Base-by-base conservation (phyloP, 2,888 invertebrate species). In the Deilephila elpenor region DNA sequence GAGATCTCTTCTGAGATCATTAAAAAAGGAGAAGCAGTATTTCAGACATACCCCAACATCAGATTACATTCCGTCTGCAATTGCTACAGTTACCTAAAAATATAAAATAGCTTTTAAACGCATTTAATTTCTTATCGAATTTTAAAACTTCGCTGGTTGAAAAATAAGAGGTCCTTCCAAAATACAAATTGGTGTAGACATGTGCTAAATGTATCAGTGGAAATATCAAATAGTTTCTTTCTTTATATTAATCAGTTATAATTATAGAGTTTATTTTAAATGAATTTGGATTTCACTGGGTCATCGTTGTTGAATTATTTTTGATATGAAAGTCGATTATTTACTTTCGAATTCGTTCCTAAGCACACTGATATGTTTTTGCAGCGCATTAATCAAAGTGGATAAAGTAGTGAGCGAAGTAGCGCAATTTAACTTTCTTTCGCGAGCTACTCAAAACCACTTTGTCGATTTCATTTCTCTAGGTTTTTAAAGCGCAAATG, bases 151-250 rank as follows among this genome's bases (percentile, higher is more conserved):
- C 44, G 44, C 2, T 11, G 44, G 11, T 44, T 44, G 19, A 56
- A 19, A n/a, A 56, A 56, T 1, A n/a, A 17, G n/a, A 53, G 56
- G 56, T 56, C 56, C 56, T 56, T 56, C 56, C 56, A 56, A 56
- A 56, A n/a, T n/a, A n/a, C 6, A 56, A 56, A n/a, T n/a, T 56
- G 17, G 56, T 56, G 56, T 56, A n/a, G 44, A 44, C 44, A n/a
- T 56, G n/a, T 56, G 56, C 56, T 17, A 56, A 56, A 56, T 56
- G n/a, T 56, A 56, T 56, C 56, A n/a, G 56, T 56, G 56, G 56
- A 11, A 44, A 44, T 44, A 44, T 14, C 44, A 37, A 37, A 37
- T 8, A 44, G 44, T 44, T 44, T 14, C 37, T 37, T 6, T 8
- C 44, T 44, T 44, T 11, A 44, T 11, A 44, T 44, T 1, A 44